Evolutionary conservation across 1,140 invertebrate genomes (phyloP), one percentile per base, ranked within the genome.

Genomic region (Grapholita molesta): DNA sequence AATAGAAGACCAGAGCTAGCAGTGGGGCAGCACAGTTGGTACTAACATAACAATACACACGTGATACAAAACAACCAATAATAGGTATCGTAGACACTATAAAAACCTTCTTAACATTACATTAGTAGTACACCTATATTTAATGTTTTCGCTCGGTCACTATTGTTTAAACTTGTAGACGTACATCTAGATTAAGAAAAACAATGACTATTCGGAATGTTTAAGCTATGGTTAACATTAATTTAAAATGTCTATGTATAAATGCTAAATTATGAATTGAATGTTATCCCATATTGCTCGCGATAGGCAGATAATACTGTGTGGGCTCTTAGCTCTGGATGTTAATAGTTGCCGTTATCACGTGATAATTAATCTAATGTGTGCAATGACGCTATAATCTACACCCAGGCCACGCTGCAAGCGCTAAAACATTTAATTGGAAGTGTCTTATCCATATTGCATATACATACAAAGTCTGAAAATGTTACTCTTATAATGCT

Each of bases 181-280:
- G 24, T 28, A 61, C 28, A 61, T 61, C 55, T 61, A 61, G 18
- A 30, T 6, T 28, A 65, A 55, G 65, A 55, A 67, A 65, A 68
- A 32, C 28, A 68, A 15, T 55, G 32, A 64, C 28, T 69, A 33
- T 42, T n/a, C 69, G 73, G 73, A 75, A 75, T 75, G 73, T 33
- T 70, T 61, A 69, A 55, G 67, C 66, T 71, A 72, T 65, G 67
- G 73, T 71, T 67, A 78, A 75, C 71, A 72, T 69, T 35, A 33
- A 48, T 72, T 48, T 21, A 18, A 52, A 72, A 15, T 69, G 69
- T 74, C 53, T 66, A 67, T 42, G 28, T 67, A 68, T 72, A 72
- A 74, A 74, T 78, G 71, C 70, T 69, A 64, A 57, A 68, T 67
- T 78, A 55, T 18, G 66, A 61, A 72, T 72, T 42, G n/a, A 38